Base-by-base conservation (phyloP, 1,140 invertebrate genomes). In the Musca domestica region DNA sequence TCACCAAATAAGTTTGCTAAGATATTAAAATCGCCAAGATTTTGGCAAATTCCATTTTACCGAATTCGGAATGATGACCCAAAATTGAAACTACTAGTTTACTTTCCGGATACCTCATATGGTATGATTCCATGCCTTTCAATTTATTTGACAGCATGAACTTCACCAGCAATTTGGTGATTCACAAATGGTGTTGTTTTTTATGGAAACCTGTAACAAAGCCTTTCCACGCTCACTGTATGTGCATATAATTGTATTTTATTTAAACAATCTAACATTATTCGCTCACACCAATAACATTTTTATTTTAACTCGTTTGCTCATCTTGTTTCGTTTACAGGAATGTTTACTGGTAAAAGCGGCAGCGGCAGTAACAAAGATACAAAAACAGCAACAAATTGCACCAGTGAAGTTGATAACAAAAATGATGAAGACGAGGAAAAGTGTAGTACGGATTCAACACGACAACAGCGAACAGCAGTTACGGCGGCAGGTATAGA, bases 381-480 rank as follows among this genome's bases (percentile, higher is more conserved):
- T 12, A 41, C 34, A 12, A 41, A 41, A 61, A 61, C 34, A 61
- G 41, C 56, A 58, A 58, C 12, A n/a, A 41, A 23, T 61, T 34
- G 56, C 19, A 10, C 6, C 34, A 41, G 5, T 41, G 34, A 41
- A 41, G 34, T 41, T 41, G 56, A 61, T 61, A 61, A 61, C 27
- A 61, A 61, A 61, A 34, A 61, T 30, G 56, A 61, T 30, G 56
- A 61, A 17, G 56, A 61, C 27, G 56, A 61, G 34, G 56, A 61
- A 61, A 10, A 20, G 17, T 34, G 27, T 61, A 61, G 56, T 20
- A 22, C 17, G 30, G 56, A 30, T 34, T 61, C 17, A 34, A 30
- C 56, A 61, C 56, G 19, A 58, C n/a, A 66, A 61, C 25, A 61
- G 68, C 64, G 56, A 22, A 64, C 46, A 49, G 22, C 17, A 58